Percentiles rank a stretch among this genome's conserved stretches.
Evolutionary conservation across 2,797 vertebrate species (phyloP).

Genomic region (Sarcoramphus papa): DNA sequence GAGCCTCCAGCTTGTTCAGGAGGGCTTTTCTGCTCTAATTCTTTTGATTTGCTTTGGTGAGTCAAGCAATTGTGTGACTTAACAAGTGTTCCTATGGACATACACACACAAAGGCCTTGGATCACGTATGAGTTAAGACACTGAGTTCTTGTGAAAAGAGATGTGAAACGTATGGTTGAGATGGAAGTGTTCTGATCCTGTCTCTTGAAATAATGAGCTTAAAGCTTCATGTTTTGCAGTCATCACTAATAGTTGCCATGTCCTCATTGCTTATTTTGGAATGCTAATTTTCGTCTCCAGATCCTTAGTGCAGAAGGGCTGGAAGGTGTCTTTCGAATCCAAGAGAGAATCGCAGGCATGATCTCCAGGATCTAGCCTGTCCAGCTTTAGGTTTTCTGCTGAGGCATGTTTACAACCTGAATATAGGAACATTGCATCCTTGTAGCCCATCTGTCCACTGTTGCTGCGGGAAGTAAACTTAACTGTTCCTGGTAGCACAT

Average conservation of each 20-base stretch:
- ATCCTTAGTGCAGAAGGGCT: neutral
- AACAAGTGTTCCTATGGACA: neutral
- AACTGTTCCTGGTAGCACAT: fast-evolving
- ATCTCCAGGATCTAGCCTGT: neutral
- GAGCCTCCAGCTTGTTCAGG: neutral
- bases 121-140: neutral
- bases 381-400: neutral
- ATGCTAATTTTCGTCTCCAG: neutral
- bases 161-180: neutral
- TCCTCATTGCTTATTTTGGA: neutral
- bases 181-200: neutral
- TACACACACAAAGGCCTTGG: neutral
- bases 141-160: neutral
- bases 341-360: neutral
- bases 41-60: neutral
- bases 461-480: neutral
- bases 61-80: neutral
- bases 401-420: neutral
- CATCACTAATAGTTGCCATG: neutral
- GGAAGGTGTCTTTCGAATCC: fast-evolving
- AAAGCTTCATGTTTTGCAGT: neutral
- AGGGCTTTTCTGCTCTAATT: slow-evolving; percentile 4
- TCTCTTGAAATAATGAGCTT: neutral
- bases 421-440: fast-evolving
- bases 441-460: neutral